A percentile compares a stretch with the other conserved stretches of the same genome.
These are phyloP conservation scores for Anseranas semipalmata DNA, from an alignment of 2,113 vertebrate genomes.

Conservation along the genomic window DNA sequence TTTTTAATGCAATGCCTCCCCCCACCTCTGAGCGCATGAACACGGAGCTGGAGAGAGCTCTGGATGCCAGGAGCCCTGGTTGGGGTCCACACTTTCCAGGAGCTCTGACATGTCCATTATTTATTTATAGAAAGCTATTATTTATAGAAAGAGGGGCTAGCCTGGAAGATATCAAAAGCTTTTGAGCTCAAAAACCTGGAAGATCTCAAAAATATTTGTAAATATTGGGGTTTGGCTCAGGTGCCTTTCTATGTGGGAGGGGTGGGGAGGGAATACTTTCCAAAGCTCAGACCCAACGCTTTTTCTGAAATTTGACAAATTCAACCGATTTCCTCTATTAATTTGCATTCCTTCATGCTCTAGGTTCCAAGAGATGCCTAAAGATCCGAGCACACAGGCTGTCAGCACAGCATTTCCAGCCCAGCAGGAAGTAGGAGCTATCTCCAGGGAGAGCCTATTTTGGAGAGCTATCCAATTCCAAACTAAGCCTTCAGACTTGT, in stretches of 20 bases:
- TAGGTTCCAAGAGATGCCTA: slow-evolving; percentile 38
- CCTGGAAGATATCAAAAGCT: background rate
- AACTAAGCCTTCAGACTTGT: slow-evolving; percentile 43
- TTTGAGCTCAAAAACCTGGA: slow-evolving; percentile 13
- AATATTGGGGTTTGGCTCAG: slow-evolving; percentile 37
- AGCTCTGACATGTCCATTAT: background rate
- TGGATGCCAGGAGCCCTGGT: background rate
- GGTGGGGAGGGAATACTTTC: background rate
- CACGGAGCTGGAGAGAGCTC: background rate
- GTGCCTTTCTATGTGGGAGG: background rate
- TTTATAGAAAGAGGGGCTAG: background rate
- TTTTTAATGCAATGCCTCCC: background rate
- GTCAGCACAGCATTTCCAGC: slow-evolving; percentile 53
- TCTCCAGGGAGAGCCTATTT: slow-evolving; percentile 63
- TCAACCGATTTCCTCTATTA: slow-evolving; percentile 8
- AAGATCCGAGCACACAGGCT: slow-evolving; percentile 1
- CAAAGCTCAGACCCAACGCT: background rate
- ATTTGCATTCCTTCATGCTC: slow-evolving; percentile 53
- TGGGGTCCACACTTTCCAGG: background rate
- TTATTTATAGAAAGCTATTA: background rate
- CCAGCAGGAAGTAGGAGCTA: slow-evolving; percentile 57
- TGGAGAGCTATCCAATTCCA: slow-evolving; percentile 46
- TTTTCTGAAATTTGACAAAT: background rate
- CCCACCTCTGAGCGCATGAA: background rate
- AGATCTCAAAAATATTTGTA: slow-evolving; percentile 39